phyloP scores from a whole-genome alignment of 1,140 invertebrate species.

The Drosophila ohnishii region DNA sequence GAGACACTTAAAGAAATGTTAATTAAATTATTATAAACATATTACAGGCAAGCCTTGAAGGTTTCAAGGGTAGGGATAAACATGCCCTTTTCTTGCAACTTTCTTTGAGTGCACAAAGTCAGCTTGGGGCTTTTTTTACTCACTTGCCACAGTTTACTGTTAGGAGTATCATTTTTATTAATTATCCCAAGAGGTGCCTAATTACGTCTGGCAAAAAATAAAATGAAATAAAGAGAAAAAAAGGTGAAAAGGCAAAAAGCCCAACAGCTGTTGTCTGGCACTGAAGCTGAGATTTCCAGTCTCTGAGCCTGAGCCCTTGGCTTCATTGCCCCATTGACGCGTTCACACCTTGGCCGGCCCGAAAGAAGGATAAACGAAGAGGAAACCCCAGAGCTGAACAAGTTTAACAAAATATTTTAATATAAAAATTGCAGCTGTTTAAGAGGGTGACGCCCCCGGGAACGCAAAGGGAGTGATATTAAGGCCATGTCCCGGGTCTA shows the following conservation, averaged over 20 bases:
- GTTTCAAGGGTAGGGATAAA: not conserved
- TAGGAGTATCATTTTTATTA: conserved; percentile 66
- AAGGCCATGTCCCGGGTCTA: conserved; percentile 42
- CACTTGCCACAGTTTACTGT: conserved; percentile 34
- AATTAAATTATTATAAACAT: not conserved
- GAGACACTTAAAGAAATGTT: not conserved
- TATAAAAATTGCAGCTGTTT: conserved; percentile 73
- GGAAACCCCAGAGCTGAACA: conserved; percentile 16
- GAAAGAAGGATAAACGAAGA: not conserved
- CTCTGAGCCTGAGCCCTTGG: conserved; percentile 26
- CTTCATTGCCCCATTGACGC: conserved; percentile 73
- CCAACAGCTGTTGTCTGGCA: conserved; percentile 42
- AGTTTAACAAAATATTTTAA: conserved; percentile 65
- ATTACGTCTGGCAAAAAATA: conserved; percentile 47
- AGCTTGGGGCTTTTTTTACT: conserved; percentile 4
- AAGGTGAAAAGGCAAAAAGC: conserved; percentile 17
- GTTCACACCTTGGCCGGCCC: conserved; percentile 63
- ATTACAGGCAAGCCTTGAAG: not conserved
- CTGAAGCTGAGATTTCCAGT: conserved; percentile 23
- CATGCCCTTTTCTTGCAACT: not conserved
- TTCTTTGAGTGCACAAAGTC: conserved; percentile 9
- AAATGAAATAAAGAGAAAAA: not conserved
- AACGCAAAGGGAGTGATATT: conserved; percentile 17
- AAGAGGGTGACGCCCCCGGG: conserved; percentile 56
- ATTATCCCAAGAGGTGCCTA: conserved; percentile 63